Evolutionary conservation across 2,113 vertebrate species (phyloP).

Genomic region (Microcebus tavaratra): DNA sequence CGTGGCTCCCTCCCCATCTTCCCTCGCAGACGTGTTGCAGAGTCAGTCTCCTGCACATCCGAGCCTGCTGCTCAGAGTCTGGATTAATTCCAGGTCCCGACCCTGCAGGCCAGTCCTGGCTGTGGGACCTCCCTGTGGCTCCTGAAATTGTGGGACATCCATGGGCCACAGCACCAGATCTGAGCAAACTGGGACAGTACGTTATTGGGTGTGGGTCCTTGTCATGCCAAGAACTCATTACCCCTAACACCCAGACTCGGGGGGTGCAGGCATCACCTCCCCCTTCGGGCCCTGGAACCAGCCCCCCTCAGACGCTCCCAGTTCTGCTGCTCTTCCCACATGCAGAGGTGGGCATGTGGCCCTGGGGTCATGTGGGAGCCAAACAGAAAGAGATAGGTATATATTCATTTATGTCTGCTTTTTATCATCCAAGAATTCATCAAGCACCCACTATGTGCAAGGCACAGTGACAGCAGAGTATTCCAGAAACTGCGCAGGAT

Average conservation of each 20-base stretch:
- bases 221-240: not conserved
- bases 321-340: not conserved
- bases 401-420: not conserved
- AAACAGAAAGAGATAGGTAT: not conserved
- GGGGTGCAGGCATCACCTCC: not conserved
- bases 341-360: not conserved
- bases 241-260: not conserved
- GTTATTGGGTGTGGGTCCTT: rapidly evolving
- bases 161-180: not conserved
- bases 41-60: not conserved
- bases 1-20: not conserved
- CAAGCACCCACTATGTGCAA: not conserved
- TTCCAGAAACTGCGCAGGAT: not conserved
- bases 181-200: not conserved
- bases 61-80: not conserved
- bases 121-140: not conserved
- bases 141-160: not conserved
- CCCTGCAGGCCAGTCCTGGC: not conserved
- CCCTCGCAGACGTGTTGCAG: not conserved
- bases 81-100: not conserved
- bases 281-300: not conserved
- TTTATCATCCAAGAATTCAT: not conserved
- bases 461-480: not conserved
- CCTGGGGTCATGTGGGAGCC: not conserved
- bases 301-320: not conserved